Conservation (phyloP, 1,140 invertebrate species). For the Drosophila sp. region DNA sequence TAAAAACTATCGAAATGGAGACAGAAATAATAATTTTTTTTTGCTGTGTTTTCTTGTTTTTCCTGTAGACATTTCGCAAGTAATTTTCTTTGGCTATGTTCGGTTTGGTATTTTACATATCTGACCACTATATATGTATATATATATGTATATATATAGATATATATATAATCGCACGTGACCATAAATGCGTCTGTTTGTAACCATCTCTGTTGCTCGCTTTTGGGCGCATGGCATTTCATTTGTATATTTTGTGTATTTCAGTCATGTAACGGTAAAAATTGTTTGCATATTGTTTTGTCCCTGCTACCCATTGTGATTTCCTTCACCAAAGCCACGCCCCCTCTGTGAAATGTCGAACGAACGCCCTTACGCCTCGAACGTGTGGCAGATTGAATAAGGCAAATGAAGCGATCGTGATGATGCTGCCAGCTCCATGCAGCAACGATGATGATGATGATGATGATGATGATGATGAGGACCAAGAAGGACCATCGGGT, state of each 20-base stretch:
- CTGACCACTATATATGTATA: slow-evolving; percentile 6
- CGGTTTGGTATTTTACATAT: slow-evolving; percentile 48
- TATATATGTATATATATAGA: slow-evolving; percentile 8
- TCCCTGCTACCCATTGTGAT: slow-evolving; percentile 64
- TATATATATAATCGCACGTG: slow-evolving; percentile 62
- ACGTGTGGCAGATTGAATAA: slow-evolving; percentile 78
- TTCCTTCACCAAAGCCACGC: slow-evolving; percentile 23
- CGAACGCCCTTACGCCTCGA: slow-evolving; percentile 28
- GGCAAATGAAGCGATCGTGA: slow-evolving; percentile 78
- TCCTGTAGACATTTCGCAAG: slow-evolving; percentile 38
- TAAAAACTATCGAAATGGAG: neutral
- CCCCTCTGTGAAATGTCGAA: neutral
- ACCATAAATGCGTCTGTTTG: slow-evolving; percentile 64
- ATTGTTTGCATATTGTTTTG: slow-evolving; percentile 81
- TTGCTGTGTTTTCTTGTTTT: neutral
- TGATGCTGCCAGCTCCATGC: slow-evolving; percentile 25
- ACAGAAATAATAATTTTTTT: neutral
- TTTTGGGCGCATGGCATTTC: neutral
- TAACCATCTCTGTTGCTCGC: slow-evolving; percentile 17
- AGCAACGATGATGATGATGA: neutral
- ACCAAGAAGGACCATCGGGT: neutral
- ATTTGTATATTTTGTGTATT: slow-evolving; percentile 65
- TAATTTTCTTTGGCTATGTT: slow-evolving; percentile 33
- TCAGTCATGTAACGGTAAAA: slow-evolving; percentile 76
- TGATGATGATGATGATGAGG: neutral